A percentile compares a stretch with the other conserved stretches of the same genome.
phyloP scores from a whole-genome alignment of 2,888 invertebrate genomes.

The Deroplatys truncata region DNA sequence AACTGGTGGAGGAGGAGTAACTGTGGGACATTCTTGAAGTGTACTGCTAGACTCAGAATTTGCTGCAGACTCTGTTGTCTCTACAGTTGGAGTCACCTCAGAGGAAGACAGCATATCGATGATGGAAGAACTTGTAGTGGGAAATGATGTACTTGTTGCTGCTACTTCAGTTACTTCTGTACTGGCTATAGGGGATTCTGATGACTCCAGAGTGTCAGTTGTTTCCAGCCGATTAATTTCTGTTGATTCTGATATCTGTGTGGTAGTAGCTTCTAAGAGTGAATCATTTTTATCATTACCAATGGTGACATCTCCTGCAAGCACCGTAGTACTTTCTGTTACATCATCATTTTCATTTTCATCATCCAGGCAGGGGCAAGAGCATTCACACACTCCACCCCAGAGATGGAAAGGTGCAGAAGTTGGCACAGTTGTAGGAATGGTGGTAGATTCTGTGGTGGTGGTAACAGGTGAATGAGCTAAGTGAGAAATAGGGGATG shows the following conservation, averaged over 20 bases:
- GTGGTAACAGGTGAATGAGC: not conserved
- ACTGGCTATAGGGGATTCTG: not conserved
- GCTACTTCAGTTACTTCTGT: not conserved
- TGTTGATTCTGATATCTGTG: conserved; percentile 22
- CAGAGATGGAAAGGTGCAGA: conserved; percentile 41
- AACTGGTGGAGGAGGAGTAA: conserved; percentile 61
- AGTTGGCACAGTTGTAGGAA: conserved; percentile 40
- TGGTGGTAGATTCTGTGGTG: conserved; percentile 41
- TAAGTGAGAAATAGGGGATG: not conserved
- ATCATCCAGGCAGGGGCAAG: conserved; percentile 63
- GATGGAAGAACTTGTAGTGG: not conserved
- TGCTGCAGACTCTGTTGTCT: not conserved
- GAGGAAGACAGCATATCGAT: not conserved
- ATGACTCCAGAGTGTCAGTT: conserved; percentile 32
- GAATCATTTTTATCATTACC: not conserved
- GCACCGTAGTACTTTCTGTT: not conserved
- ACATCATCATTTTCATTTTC: conserved; percentile 39
- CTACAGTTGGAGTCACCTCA: not conserved
- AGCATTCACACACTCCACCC: conserved; percentile 70
- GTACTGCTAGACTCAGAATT: conserved; percentile 29
- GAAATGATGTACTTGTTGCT: not conserved
- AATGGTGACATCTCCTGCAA: conserved; percentile 24
- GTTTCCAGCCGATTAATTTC: conserved; percentile 29
- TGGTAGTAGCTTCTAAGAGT: not conserved
- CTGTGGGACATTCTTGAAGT: conserved; percentile 44